phyloP scores from a whole-genome alignment of 2,113 vertebrate genomes.

The Megaceryle torquata region DNA sequence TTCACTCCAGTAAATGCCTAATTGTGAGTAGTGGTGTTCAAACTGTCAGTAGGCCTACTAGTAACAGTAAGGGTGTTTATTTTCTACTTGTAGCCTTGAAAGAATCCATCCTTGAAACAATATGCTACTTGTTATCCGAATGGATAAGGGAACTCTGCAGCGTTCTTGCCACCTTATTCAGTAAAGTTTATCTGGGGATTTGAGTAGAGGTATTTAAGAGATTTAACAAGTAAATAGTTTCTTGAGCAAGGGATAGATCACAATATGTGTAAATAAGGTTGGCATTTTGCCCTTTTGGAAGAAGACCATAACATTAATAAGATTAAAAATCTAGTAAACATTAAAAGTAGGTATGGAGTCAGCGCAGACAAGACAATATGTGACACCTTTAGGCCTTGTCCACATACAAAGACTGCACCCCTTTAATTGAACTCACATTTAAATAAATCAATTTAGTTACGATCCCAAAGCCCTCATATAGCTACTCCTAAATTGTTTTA shows the following conservation, averaged over 20 bases:
- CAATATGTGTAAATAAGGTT: background rate
- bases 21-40: rapidly evolving
- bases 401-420: background rate
- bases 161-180: background rate
- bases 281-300: background rate
- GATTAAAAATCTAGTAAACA: background rate
- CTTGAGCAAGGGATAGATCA: background rate
- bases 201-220: background rate
- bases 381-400: background rate
- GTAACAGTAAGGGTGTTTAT: background rate
- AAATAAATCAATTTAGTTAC: conserved; percentile 3
- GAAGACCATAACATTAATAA: background rate
- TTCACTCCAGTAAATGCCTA: background rate
- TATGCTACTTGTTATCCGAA: background rate
- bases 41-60: background rate
- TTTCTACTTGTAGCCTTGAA: background rate
- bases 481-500: background rate
- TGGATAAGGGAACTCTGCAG: rapidly evolving
- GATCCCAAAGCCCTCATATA: background rate
- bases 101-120: background rate
- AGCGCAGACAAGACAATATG: background rate
- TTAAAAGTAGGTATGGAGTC: background rate
- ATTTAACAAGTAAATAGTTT: background rate
- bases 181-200: background rate
- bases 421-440: background rate